Conservation (phyloP, 2,888 invertebrate species). For the Drosophila setosimentum region DNA sequence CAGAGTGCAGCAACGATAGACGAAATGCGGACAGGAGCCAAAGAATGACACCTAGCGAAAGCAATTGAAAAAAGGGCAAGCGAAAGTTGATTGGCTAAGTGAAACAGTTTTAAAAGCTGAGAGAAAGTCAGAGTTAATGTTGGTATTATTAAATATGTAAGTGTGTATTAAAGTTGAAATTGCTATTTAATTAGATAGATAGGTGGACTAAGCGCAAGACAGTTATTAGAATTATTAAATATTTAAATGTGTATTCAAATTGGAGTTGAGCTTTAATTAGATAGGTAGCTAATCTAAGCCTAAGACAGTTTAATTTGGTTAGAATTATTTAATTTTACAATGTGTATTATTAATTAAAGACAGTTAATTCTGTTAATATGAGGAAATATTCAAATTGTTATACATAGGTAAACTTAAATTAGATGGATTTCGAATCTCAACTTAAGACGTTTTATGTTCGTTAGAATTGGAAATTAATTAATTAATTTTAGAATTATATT, state of each 20-base stretch:
- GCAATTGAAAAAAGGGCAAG: background rate
- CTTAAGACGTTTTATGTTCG: background rate
- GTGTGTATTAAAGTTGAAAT: background rate
- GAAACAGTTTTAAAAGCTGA: background rate
- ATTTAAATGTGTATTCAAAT: background rate
- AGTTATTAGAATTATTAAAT: background rate
- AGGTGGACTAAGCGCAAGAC: background rate
- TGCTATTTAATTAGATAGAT: background rate
- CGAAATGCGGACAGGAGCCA: slow-evolving; percentile 11
- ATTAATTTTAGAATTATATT: background rate
- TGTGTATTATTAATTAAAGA: no score
- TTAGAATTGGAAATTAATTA: background rate
- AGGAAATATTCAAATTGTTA: no score
- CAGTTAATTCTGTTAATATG: no score
- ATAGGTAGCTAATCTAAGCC: background rate
- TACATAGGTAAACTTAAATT: no score
- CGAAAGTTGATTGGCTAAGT: slow-evolving; percentile 15
- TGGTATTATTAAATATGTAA: background rate
- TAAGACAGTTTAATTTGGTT: no score
- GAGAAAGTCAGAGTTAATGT: background rate
- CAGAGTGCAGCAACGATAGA: slow-evolving; percentile 45
- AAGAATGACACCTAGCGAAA: slow-evolving; percentile 29
- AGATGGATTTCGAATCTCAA: background rate
- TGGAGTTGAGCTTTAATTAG: background rate
- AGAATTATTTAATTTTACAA: no score